Conservation (phyloP, 2,113 vertebrate species). For the Tringa solitaria region DNA sequence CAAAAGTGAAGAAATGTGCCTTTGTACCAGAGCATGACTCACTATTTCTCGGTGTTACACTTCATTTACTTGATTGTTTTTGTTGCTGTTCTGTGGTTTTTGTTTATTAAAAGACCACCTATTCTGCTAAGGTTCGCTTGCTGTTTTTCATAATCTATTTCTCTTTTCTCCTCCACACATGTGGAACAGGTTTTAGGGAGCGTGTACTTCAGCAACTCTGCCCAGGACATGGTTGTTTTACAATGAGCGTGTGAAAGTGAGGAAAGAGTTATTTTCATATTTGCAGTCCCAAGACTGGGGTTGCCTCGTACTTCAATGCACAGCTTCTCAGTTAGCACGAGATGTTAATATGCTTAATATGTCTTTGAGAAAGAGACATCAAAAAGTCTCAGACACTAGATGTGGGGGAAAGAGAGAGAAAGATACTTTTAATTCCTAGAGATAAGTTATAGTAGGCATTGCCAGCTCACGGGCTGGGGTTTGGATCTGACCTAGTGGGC, state of each 20-base stretch:
- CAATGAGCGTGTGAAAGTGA: accelerated
- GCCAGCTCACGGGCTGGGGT: neutral
- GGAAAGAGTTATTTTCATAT: neutral
- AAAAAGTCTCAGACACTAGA: neutral
- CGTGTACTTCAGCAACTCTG: neutral
- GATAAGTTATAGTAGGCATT: neutral
- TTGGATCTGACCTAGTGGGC: neutral
- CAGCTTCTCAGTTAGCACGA: neutral
- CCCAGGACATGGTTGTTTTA: neutral
- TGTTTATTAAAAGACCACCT: conserved; percentile 2
- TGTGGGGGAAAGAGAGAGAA: neutral
- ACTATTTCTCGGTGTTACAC: conserved; percentile 28
- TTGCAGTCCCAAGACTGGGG: neutral
- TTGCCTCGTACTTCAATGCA: accelerated
- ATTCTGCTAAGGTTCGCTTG: neutral
- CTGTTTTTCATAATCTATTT: neutral
- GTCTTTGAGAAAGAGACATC: neutral
- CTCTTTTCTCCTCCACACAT: neutral
- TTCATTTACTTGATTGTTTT: conserved; percentile 24
- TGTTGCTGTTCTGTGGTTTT: neutral
- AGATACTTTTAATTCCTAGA: neutral
- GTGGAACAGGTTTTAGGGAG: neutral
- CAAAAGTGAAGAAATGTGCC: conserved; percentile 49
- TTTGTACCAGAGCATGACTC: conserved; percentile 39
- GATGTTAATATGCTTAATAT: neutral